These are phyloP conservation scores for Hirtodrosophila cameraria DNA, from an alignment of 2,888 invertebrate species.

Conservation along the genomic window DNA sequence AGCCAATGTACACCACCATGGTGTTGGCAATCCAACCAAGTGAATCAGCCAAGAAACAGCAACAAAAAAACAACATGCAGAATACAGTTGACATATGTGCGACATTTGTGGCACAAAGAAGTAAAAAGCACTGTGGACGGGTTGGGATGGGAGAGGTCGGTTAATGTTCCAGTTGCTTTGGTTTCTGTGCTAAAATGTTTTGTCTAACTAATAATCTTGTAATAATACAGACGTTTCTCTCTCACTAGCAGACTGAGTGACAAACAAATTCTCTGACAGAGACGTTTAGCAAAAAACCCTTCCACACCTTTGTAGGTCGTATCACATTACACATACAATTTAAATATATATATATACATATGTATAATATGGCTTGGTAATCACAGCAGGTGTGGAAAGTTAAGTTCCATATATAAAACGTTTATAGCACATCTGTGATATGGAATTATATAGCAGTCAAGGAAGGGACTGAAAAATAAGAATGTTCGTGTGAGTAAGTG, in stretches of 20 bases:
- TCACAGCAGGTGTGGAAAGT: slow-evolving; percentile 20
- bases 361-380: slow-evolving; percentile 11
- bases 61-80: slow-evolving; percentile 4
- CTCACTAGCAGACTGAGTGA: background rate
- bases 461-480: slow-evolving; percentile 8
- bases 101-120: slow-evolving; percentile 72
- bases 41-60: slow-evolving; percentile 17
- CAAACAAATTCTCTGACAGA: slow-evolving; percentile 14
- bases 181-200: slow-evolving; percentile 81
- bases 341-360: slow-evolving; percentile 26
- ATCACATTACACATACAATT: slow-evolving; percentile 47
- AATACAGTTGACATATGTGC: slow-evolving; percentile 73
- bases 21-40: slow-evolving; percentile 56
- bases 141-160: slow-evolving; percentile 41
- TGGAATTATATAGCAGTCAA: slow-evolving; percentile 23
- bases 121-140: slow-evolving; percentile 26
- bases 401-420: slow-evolving; percentile 37
- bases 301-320: slow-evolving; percentile 43
- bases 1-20: slow-evolving; percentile 30
- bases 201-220: slow-evolving; percentile 74
- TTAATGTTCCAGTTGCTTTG: slow-evolving; percentile 82
- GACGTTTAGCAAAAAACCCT: slow-evolving; percentile 24
- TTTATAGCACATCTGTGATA: slow-evolving; percentile 77
- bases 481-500: slow-evolving; percentile 41
- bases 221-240: slow-evolving; percentile 61